Conservation (phyloP, 1,140 invertebrate species). For the Linepithema humile region DNA sequence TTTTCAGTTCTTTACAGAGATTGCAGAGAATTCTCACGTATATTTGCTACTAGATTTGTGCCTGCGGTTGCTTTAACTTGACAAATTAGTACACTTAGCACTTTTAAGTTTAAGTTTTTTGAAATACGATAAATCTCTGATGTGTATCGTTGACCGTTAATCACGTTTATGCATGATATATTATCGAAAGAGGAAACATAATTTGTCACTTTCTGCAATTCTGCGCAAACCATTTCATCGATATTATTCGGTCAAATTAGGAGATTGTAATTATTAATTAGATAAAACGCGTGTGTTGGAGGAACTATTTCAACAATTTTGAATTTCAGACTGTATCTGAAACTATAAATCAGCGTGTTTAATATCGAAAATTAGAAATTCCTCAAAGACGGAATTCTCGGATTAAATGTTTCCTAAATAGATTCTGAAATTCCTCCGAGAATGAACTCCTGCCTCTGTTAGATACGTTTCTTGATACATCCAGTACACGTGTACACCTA, state of each 20-base stretch:
- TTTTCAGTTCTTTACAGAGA: not conserved
- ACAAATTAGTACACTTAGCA: not conserved
- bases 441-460: constrained; percentile 20
- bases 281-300: not conserved
- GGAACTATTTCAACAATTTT: not conserved
- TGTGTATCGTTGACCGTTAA: no score
- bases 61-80: not conserved
- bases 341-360: constrained; percentile 2
- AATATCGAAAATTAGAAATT: constrained; percentile 33
- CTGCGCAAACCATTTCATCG: not conserved
- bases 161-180: not conserved
- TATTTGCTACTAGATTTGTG: not conserved
- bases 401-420: constrained; percentile 46
- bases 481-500: constrained; percentile 10
- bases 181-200: not conserved
- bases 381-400: constrained; percentile 6
- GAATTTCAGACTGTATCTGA: not conserved
- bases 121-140: not conserved
- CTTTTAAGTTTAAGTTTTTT: not conserved
- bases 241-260: not conserved
- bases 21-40: not conserved
- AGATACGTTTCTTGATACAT: constrained; percentile 30
- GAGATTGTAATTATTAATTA: not conserved
- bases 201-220: not conserved
- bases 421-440: constrained; percentile 29